Percentiles rank a stretch among this genome's conserved stretches.
Evolutionary conservation across 2,888 invertebrate genomes (phyloP).

Genomic region (Cantharis lateralis): DNA sequence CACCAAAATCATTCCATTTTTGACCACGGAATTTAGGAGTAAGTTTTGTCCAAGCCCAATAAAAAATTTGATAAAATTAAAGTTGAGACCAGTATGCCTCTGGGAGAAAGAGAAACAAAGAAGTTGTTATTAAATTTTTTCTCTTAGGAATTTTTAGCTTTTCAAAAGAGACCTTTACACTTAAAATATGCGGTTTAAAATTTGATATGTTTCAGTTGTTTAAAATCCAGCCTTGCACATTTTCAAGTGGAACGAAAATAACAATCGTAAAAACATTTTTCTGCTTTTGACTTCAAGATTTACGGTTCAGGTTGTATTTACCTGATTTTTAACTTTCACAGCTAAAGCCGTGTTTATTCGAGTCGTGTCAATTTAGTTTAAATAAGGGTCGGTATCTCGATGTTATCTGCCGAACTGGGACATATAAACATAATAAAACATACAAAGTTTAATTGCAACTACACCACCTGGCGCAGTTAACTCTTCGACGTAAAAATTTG

Average conservation of each 20-base stretch:
- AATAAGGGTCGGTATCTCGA: not conserved
- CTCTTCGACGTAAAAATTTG: not conserved
- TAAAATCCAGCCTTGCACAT: not conserved
- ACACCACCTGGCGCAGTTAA: not conserved
- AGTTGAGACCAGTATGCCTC: too few relatives aligned
- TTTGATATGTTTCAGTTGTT: not conserved
- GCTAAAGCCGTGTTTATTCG: not conserved
- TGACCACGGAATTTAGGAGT: too few relatives aligned
- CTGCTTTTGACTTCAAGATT: not conserved
- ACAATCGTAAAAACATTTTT: not conserved
- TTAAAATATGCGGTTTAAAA: not conserved
- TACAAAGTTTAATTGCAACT: not conserved
- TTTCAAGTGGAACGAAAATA: not conserved
- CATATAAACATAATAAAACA: not conserved
- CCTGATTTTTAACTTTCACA: not conserved
- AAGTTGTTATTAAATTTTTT: too few relatives aligned
- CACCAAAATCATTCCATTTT: too few relatives aligned
- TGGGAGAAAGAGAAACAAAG: too few relatives aligned
- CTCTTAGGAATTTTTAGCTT: not conserved
- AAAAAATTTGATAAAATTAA: too few relatives aligned
- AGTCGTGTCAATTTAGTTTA: not conserved
- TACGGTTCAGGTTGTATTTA: not conserved
- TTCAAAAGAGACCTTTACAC: not conserved
- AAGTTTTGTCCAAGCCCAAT: too few relatives aligned
- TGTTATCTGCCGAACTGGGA: not conserved